phyloP scores from a whole-genome alignment of 2,888 invertebrate genomes.

The Steinernema carpocapsae region DNA sequence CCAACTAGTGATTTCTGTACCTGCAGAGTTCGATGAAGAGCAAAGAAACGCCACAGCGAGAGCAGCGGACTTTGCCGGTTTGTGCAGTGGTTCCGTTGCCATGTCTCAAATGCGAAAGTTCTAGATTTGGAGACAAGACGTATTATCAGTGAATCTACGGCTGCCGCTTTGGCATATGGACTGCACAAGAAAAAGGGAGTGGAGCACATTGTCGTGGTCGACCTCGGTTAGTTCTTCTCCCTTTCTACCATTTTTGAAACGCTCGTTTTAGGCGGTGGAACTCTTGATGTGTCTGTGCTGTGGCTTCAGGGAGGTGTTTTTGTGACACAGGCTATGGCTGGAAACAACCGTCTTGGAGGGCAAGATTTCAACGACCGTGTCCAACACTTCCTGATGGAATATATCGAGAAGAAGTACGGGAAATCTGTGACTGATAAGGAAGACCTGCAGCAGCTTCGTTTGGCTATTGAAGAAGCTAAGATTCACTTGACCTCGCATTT shows the following conservation, averaged over 20 bases:
- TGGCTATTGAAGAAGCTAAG: slow-evolving; percentile 71
- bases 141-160: slow-evolving; percentile 73
- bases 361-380: slow-evolving; percentile 73
- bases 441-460: slow-evolving; percentile 70
- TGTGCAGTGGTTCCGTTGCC: not conserved
- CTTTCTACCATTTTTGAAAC: not conserved
- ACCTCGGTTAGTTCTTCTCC: slow-evolving; percentile 70
- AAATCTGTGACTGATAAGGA: slow-evolving; percentile 69
- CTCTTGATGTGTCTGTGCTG: slow-evolving; percentile 72
- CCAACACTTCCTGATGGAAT: slow-evolving; percentile 66
- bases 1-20: slow-evolving; percentile 72
- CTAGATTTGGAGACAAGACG: slow-evolving; percentile 71
- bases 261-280: slow-evolving; percentile 60
- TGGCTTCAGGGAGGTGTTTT: slow-evolving; percentile 73
- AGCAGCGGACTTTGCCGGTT: slow-evolving; percentile 71
- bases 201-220: slow-evolving; percentile 71
- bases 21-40: slow-evolving; percentile 72
- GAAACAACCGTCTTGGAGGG: slow-evolving; percentile 73
- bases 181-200: slow-evolving; percentile 71
- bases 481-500: slow-evolving; percentile 68
- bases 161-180: slow-evolving; percentile 73
- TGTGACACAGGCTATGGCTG: slow-evolving; percentile 72
- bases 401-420: slow-evolving; percentile 65
- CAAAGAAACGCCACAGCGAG: slow-evolving; percentile 71
- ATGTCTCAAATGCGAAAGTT: slow-evolving; percentile 32